These are phyloP conservation scores for Pristiophorus japonicus DNA, from an alignment of 2,113 vertebrate genomes.

Conservation along the genomic window DNA sequence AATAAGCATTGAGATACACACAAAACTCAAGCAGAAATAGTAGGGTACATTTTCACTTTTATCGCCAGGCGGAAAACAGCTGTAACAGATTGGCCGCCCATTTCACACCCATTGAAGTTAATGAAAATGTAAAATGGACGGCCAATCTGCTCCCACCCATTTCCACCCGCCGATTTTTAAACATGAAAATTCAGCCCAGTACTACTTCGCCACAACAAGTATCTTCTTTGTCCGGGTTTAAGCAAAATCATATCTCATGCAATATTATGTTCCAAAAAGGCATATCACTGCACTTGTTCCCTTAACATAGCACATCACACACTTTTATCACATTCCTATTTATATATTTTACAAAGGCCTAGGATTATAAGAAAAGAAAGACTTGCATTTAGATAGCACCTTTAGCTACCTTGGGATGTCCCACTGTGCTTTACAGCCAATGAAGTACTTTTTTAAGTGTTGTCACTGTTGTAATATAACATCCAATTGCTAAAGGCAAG, in stretches of 20 bases:
- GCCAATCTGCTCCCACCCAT: neutral
- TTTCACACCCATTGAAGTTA: neutral
- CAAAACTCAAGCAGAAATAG: neutral
- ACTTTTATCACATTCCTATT: neutral
- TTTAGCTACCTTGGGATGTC: neutral
- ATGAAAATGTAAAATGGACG: neutral
- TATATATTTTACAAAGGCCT: neutral
- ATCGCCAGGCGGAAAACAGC: neutral
- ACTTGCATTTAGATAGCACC: neutral
- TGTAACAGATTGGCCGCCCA: neutral
- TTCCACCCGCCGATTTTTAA: neutral
- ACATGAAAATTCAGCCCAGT: neutral
- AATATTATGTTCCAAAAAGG: neutral
- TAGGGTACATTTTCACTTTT: neutral
- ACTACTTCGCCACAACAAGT: neutral
- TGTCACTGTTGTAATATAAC: neutral
- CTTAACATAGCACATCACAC: neutral
- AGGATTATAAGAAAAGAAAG: neutral
- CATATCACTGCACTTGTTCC: neutral
- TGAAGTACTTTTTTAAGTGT: neutral
- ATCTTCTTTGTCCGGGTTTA: constrained; percentile 9
- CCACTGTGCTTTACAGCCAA: neutral
- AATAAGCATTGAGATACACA: neutral
- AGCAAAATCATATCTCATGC: neutral
- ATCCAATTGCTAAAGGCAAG: neutral